These are phyloP conservation scores for Noturus placidus DNA, from an alignment of 2,113 vertebrate genomes.

Conservation along the genomic window DNA sequence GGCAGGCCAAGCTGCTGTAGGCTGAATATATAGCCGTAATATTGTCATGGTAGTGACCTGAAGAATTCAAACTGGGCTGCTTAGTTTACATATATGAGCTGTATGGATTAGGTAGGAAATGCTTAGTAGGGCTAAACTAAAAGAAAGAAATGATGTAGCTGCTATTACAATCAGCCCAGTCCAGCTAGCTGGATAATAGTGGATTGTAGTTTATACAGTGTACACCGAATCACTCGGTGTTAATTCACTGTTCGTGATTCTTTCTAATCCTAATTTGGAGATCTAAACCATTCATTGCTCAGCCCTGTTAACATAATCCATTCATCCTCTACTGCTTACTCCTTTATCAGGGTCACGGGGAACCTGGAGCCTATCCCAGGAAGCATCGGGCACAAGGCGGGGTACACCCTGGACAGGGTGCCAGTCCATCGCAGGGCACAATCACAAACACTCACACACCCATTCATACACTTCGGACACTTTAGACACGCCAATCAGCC, in stretches of 20 bases:
- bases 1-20: background rate
- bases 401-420: too few species aligned
- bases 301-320: background rate
- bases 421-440: too few species aligned
- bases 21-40: background rate
- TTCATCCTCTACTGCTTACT: too few species aligned
- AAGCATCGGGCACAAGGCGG: too few species aligned
- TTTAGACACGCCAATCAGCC: too few species aligned
- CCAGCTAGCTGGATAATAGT: background rate
- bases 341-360: too few species aligned
- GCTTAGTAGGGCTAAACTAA: background rate
- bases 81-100: background rate
- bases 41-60: background rate
- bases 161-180: background rate
- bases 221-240: background rate
- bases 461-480: too few species aligned
- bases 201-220: background rate
- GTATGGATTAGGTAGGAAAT: background rate
- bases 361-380: too few species aligned
- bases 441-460: too few species aligned
- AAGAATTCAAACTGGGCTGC: background rate
- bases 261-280: background rate
- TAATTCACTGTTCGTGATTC: too few species aligned
- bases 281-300: background rate
- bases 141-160: background rate